Conservation (phyloP, 2,113 vertebrate genomes). For the Macrotus californicus region DNA sequence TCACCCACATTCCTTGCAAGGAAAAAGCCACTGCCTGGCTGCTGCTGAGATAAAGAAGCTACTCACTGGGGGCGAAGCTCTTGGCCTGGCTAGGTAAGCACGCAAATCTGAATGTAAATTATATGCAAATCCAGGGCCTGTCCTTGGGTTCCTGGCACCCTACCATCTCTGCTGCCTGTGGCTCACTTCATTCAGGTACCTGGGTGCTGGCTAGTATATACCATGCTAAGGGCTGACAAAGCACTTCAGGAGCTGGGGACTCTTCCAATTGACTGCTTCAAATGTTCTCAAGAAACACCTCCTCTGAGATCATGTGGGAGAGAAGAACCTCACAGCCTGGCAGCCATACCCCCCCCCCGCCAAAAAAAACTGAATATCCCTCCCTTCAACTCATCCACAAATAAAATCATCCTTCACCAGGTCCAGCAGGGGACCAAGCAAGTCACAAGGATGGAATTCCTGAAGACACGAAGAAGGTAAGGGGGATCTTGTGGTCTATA, state of each 20-base stretch:
- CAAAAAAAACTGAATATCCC: neutral
- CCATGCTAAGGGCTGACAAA: neutral
- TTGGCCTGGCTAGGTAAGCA: constrained; percentile 17
- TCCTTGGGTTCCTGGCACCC: constrained; percentile 38
- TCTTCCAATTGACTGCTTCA: neutral
- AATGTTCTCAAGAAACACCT: neutral
- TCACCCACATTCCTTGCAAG: neutral
- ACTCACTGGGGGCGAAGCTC: neutral
- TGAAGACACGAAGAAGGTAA: neutral
- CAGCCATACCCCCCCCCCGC: no score
- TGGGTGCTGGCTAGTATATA: neutral
- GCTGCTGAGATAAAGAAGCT: neutral
- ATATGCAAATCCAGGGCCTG: neutral
- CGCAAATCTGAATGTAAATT: constrained; percentile 58
- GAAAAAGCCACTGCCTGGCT: neutral
- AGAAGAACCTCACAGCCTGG: neutral
- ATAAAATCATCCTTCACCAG: constrained; percentile 5
- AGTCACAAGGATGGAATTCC: neutral
- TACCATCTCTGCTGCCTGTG: constrained; percentile 9
- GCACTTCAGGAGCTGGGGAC: neutral
- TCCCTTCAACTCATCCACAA: neutral
- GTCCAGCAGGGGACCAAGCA: neutral
- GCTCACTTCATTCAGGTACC: constrained; percentile 22
- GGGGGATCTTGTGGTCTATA: neutral
- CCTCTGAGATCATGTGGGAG: neutral